A percentile compares a stretch with the other conserved stretches of the same genome.
These are phyloP conservation scores for Nymphicus hollandicus DNA, from an alignment of 2,113 vertebrate genomes.

Conservation along the genomic window DNA sequence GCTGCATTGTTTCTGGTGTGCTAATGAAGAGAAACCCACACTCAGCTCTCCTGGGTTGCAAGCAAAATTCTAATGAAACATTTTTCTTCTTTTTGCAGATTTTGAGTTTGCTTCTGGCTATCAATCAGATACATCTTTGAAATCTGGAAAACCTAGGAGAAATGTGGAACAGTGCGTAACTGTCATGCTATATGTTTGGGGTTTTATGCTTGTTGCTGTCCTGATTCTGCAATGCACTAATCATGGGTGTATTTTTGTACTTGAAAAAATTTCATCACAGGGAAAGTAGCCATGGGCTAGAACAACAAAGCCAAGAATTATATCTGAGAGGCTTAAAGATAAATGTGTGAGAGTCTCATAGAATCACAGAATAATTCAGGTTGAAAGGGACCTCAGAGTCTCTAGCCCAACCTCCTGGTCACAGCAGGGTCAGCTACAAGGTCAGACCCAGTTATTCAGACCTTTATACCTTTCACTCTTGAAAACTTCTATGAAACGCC, in stretches of 20 bases:
- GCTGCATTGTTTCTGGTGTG: neutral
- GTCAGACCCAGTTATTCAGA: neutral
- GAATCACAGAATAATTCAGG: neutral
- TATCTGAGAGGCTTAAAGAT: neutral
- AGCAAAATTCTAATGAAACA: neutral
- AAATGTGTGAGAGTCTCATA: neutral
- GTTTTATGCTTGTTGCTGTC: neutral
- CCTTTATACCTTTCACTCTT: neutral
- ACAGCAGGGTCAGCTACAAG: neutral
- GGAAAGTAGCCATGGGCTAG: neutral
- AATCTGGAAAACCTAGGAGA: neutral
- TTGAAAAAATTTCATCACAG: neutral
- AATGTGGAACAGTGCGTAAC: neutral
- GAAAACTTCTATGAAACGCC: neutral
- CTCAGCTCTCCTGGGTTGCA: neutral
- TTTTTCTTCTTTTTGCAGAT: neutral
- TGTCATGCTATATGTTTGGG: accelerated
- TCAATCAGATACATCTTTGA: neutral
- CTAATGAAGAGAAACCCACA: neutral
- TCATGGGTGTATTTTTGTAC: neutral
- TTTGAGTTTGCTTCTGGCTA: neutral
- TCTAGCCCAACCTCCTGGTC: neutral
- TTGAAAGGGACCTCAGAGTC: neutral
- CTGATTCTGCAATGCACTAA: neutral
- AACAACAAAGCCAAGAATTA: neutral